Percentiles rank a stretch among this genome's conserved stretches.
Evolutionary conservation across 2,888 invertebrate genomes (phyloP).

Genomic region (Drosophila atripex): DNA sequence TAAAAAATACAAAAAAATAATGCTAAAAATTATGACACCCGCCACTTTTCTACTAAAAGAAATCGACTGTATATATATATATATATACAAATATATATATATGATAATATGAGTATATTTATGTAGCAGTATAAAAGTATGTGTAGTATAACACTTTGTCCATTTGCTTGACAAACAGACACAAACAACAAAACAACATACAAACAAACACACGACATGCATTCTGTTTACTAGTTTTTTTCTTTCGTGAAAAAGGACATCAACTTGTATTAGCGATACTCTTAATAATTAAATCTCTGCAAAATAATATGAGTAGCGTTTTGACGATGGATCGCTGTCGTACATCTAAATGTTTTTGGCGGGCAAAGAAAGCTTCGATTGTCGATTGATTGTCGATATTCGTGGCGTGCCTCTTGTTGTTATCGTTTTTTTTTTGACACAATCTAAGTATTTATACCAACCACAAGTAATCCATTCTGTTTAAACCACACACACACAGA

Average conservation of each 20-base stretch:
- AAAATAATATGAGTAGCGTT: slow-evolving; percentile 34
- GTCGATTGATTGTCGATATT: slow-evolving; percentile 38
- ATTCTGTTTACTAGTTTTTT: slow-evolving; percentile 36
- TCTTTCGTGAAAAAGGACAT: slow-evolving; percentile 29
- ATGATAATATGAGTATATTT: slow-evolving; percentile 47
- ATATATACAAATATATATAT: slow-evolving; percentile 47
- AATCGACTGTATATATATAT: slow-evolving; percentile 75
- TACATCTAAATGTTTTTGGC: slow-evolving; percentile 69
- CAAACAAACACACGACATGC: slow-evolving; percentile 36
- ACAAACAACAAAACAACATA: slow-evolving; percentile 19
- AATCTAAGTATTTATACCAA: slow-evolving; percentile 47
- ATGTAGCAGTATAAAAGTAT: slow-evolving; percentile 66
- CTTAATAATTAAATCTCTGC: slow-evolving; percentile 41
- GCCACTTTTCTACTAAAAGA: slow-evolving; percentile 74
- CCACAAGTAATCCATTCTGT: slow-evolving; percentile 63
- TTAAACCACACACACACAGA: slow-evolving; percentile 54
- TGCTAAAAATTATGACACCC: slow-evolving; percentile 71
- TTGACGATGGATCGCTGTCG: slow-evolving; percentile 51
- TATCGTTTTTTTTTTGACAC: slow-evolving; percentile 57
- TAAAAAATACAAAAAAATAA: slow-evolving; percentile 39
- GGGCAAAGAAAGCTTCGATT: slow-evolving; percentile 41
- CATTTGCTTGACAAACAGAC: slow-evolving; percentile 60
- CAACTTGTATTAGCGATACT: slow-evolving; percentile 73
- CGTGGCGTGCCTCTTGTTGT: slow-evolving; percentile 56
- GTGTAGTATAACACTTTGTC: slow-evolving; percentile 56